These are phyloP conservation scores for Toxotes chatareus DNA, from an alignment of 2,113 vertebrate genomes.

Conservation along the genomic window DNA sequence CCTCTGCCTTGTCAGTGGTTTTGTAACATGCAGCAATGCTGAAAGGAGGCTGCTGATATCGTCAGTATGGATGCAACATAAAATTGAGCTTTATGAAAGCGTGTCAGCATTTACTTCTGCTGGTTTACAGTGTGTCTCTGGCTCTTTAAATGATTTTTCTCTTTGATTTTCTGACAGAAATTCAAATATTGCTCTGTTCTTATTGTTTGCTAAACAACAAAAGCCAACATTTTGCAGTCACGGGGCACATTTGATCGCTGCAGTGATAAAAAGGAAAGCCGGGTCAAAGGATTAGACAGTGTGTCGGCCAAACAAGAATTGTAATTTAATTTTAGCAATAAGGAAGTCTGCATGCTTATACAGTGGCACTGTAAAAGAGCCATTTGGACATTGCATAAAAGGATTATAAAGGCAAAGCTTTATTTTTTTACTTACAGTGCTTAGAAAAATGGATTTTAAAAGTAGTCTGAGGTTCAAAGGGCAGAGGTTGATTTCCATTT, in stretches of 20 bases:
- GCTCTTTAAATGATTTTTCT: not conserved
- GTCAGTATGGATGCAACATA: conserved; percentile 8
- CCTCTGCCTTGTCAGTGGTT: not conserved
- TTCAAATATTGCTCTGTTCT: conserved; percentile 1
- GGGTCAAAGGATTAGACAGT: conserved; percentile 19
- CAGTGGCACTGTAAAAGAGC: conserved; percentile 23
- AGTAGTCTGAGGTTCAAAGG: conserved; percentile 10
- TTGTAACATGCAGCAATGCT: not conserved
- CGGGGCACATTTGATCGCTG: not conserved
- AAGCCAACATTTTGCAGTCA: conserved; percentile 2
- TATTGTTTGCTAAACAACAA: not conserved
- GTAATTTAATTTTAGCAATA: conserved; percentile 11
- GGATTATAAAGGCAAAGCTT: not conserved
- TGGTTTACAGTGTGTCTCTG: conserved; percentile 2
- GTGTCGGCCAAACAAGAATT: not conserved
- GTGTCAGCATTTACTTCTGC: conserved; percentile 10
- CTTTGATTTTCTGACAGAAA: not conserved
- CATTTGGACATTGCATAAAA: not conserved
- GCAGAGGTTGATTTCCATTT: conserved; percentile 16
- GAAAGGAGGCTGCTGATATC: conserved; percentile 6
- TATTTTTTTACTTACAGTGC: conserved; percentile 8
- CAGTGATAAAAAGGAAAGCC: conserved; percentile 14
- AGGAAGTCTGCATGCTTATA: not conserved
- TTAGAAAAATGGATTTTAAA: conserved; percentile 30
- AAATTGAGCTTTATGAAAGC: not conserved